phyloP scores from a whole-genome alignment of 2,888 invertebrate genomes.

The Calameuta idolon region DNA sequence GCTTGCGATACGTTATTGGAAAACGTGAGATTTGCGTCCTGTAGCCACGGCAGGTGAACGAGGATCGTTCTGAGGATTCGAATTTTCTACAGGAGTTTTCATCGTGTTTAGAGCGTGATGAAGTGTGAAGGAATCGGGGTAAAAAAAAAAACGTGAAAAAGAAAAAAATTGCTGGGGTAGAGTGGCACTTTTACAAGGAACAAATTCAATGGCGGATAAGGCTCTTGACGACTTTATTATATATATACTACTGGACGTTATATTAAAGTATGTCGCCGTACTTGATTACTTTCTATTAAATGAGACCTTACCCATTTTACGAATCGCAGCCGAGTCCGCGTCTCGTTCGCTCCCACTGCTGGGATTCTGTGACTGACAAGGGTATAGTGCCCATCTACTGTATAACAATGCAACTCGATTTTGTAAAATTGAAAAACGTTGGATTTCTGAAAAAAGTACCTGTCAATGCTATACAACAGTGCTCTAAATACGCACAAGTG shows the following conservation, averaged over 20 bases:
- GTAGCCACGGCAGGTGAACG: background rate
- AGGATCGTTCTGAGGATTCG: background rate
- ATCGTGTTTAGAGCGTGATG: background rate
- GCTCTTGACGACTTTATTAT: background rate
- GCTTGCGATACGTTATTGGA: background rate
- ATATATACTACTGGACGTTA: background rate
- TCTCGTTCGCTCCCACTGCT: background rate
- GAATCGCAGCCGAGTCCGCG: background rate
- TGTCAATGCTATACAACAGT: background rate
- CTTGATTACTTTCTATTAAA: conserved; percentile 4
- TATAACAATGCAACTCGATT: background rate
- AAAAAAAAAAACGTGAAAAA: background rate
- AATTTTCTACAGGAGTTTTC: background rate
- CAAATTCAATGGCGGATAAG: background rate
- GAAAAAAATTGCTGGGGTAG: background rate
- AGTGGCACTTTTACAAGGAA: background rate
- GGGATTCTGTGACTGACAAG: background rate
- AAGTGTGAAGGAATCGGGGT: background rate
- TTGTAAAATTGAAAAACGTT: background rate
- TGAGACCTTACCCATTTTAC: background rate
- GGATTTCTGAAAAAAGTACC: background rate
- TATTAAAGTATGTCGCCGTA: background rate
- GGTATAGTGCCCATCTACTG: background rate
- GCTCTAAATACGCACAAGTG: background rate
- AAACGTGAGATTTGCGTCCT: background rate